Evolutionary conservation across 2,113 vertebrate species (phyloP).

Genomic region (Nyctibius bracteatus): DNA sequence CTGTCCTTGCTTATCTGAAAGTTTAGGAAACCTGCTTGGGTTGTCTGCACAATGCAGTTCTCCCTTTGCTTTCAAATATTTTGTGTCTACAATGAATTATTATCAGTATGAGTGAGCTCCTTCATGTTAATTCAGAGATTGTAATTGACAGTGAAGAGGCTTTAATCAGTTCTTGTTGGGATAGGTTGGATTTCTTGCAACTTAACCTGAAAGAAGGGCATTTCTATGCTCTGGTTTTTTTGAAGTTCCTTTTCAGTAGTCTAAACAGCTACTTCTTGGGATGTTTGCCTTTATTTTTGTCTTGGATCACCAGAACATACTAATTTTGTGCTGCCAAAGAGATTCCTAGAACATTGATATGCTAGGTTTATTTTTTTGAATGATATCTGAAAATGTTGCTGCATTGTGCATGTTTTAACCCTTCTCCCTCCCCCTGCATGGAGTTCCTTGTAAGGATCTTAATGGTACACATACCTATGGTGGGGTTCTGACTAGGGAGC

Average conservation of each 20-base stretch:
- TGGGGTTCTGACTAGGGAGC: not conserved
- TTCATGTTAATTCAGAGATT: not conserved
- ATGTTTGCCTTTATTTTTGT: conserved; percentile 77
- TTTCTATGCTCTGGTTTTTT: conserved; percentile 4
- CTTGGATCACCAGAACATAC: conserved; percentile 81
- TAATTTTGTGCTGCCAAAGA: conserved; percentile 83
- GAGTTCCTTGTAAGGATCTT: conserved; percentile 65
- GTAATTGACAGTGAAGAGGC: not conserved
- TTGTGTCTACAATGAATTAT: not conserved
- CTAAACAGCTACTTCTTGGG: conserved; percentile 1
- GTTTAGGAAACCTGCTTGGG: conserved; percentile 22
- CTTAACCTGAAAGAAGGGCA: not conserved
- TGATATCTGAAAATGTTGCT: conserved; percentile 75
- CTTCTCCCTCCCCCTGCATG: conserved; percentile 86
- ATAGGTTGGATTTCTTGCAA: not conserved
- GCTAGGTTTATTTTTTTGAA: conserved; percentile 69
- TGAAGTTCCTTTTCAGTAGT: not conserved
- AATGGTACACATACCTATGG: not conserved
- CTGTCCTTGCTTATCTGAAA: conserved; percentile 34
- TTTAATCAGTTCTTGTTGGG: not conserved
- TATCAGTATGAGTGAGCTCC: not conserved
- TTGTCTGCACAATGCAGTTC: conserved; percentile 49
- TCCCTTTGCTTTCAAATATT: conserved; percentile 39
- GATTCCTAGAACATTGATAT: conserved; percentile 62
- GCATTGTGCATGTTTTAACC: conserved; percentile 89